phyloP scores from a whole-genome alignment of 2,113 vertebrate genomes.

The Heteronetta atricapilla region DNA sequence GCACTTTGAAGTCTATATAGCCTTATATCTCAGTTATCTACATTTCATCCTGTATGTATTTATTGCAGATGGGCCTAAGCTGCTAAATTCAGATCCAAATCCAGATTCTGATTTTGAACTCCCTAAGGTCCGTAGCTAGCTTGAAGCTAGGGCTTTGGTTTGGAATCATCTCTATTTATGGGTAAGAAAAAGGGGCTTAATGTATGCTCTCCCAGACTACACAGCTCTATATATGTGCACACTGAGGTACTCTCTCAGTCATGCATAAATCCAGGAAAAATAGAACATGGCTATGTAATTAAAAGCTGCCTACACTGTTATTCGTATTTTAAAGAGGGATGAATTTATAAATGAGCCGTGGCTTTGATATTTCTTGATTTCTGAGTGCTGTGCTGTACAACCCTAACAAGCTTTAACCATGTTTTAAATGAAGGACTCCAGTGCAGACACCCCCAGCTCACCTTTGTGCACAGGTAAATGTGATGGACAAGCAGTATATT shows the following conservation, averaged over 20 bases:
- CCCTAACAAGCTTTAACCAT: not conserved
- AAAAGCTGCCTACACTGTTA: conserved; percentile 13
- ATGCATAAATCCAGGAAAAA: not conserved
- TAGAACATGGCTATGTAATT: not conserved
- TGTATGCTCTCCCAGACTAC: conserved; percentile 16
- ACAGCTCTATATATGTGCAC: not conserved
- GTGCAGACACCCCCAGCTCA: not conserved
- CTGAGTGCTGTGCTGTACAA: not conserved
- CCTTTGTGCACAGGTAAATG: not conserved
- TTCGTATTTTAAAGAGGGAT: not conserved
- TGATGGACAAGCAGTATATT: not conserved
- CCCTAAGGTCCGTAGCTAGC: conserved; percentile 58
- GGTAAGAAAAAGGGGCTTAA: conserved; percentile 46
- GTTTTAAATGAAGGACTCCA: not conserved
- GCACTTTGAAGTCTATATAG: conserved; percentile 72
- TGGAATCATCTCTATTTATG: conserved; percentile 56
- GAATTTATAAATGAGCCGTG: conserved; percentile 1
- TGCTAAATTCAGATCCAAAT: conserved; percentile 71
- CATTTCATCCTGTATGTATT: conserved; percentile 72
- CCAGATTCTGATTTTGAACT: conserved; percentile 73
- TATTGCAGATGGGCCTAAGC: conserved; percentile 74
- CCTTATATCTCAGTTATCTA: conserved; percentile 71
- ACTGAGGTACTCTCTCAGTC: not conserved
- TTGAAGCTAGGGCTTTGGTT: conserved; percentile 45
- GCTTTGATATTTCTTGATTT: not conserved